Evolutionary conservation across 2,888 invertebrate species (phyloP).

Genomic region (Hypselothyrea guttata): DNA sequence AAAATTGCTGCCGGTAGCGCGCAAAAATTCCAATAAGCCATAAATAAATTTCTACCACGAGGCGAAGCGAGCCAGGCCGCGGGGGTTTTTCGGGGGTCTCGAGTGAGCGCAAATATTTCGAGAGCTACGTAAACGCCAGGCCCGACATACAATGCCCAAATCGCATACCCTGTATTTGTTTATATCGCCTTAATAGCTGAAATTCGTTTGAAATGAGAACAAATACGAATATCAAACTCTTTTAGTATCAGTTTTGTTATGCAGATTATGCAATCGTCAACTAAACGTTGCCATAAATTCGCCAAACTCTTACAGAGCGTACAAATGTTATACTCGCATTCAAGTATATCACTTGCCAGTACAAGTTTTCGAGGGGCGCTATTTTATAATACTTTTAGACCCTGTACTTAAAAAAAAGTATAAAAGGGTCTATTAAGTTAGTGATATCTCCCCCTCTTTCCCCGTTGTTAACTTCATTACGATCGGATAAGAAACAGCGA

Average conservation of each 20-base stretch:
- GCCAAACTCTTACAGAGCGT: conserved; percentile 3
- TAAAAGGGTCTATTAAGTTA: too few relatives aligned
- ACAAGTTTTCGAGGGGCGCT: conserved; percentile 57
- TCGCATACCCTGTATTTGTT: conserved; percentile 30
- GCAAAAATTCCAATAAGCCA: conserved; percentile 78
- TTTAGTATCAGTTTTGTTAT: too few relatives aligned
- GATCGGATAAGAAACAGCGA: too few relatives aligned
- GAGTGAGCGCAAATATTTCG: conserved; percentile 50
- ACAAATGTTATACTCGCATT: conserved; percentile 22
- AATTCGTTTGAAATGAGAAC: too few relatives aligned
- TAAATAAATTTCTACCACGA: conserved; percentile 77
- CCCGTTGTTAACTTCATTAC: too few relatives aligned
- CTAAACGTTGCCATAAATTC: not conserved
- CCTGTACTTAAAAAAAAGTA: too few relatives aligned
- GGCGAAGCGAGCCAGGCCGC: conserved; percentile 74
- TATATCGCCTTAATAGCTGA: not conserved
- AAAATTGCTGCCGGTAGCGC: conserved; percentile 75
- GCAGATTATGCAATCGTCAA: too few relatives aligned
- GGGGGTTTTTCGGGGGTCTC: conserved; percentile 61
- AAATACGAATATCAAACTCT: too few relatives aligned
- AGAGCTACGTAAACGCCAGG: conserved; percentile 15
- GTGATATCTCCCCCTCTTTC: too few relatives aligned
- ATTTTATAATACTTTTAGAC: too few relatives aligned
- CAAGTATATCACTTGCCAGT: conserved; percentile 68
- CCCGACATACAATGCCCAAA: conserved; percentile 48